Evolutionary conservation across 2,888 invertebrate genomes (phyloP).

Genomic region (Selenia dentaria): DNA sequence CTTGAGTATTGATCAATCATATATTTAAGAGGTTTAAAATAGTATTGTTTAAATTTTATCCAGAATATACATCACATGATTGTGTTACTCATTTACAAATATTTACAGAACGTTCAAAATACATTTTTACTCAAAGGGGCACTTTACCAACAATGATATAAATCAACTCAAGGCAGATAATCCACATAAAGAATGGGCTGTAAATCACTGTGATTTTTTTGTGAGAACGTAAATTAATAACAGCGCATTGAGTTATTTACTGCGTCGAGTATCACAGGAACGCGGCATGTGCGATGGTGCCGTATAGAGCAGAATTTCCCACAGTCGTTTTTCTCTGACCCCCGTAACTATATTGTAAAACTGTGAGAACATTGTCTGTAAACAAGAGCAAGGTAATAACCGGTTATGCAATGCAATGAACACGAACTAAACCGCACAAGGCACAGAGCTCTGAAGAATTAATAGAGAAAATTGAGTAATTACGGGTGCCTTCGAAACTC

Average conservation of each 20-base stretch:
- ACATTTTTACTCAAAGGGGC: no score
- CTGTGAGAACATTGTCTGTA: conserved; percentile 61
- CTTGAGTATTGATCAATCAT: no score
- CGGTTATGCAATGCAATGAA: conserved; percentile 63
- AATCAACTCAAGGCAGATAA: conserved; percentile 14
- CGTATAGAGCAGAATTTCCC: conserved; percentile 50
- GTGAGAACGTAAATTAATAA: conserved; percentile 12
- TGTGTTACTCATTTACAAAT: no score
- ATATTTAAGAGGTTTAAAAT: no score
- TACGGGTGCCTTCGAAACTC: conserved; percentile 54
- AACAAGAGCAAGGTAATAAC: conserved; percentile 68
- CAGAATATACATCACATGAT: no score
- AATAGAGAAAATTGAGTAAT: conserved; percentile 68
- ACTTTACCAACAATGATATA: no score
- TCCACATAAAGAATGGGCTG: conserved; percentile 6
- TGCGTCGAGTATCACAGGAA: conserved; percentile 26
- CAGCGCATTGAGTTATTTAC: conserved; percentile 6
- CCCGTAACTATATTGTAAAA: conserved; percentile 54
- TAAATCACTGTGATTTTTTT: conserved; percentile 15
- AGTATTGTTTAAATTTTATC: no score
- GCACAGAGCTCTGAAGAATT: conserved; percentile 48
- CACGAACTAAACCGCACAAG: conserved; percentile 49
- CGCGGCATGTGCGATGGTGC: conserved; percentile 25
- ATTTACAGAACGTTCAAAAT: no score
- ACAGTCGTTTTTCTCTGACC: conserved; percentile 62